Percentiles rank a stretch among this genome's conserved stretches.
Conservation (phyloP, 1,140 invertebrate genomes). For the Sarcophaga peregrina region DNA sequence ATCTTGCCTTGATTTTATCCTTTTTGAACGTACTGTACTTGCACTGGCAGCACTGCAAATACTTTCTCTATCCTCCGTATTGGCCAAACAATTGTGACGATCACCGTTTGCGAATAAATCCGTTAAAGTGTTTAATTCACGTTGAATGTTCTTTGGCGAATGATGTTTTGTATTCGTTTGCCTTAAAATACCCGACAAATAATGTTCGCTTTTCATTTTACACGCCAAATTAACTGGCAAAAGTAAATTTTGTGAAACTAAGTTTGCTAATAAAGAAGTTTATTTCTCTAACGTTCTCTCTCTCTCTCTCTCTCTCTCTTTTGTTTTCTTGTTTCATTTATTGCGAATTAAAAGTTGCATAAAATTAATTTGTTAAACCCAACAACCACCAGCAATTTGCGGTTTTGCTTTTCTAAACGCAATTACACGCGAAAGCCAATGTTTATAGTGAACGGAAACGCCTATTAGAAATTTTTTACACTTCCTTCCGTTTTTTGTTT, state of each 20-base stretch:
- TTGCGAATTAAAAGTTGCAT: not conserved
- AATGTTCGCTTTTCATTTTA: constrained; percentile 65
- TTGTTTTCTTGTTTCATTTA: not conserved
- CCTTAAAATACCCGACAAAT: constrained; percentile 60
- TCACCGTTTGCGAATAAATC: constrained; percentile 51
- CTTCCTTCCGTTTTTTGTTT: constrained; percentile 29
- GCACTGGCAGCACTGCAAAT: constrained; percentile 53
- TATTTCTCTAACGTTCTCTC: too few species aligned
- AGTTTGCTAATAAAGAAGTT: not conserved
- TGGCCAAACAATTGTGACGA: constrained; percentile 31
- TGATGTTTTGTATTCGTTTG: constrained; percentile 55
- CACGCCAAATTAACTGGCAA: constrained; percentile 34
- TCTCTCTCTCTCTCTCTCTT: not conserved
- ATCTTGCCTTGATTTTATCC: constrained; percentile 44
- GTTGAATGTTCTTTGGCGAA: constrained; percentile 34
- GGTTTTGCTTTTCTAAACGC: not conserved
- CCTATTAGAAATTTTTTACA: constrained; percentile 26
- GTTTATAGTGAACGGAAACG: constrained; percentile 16
- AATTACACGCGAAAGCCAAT: not conserved
- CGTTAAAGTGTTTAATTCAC: constrained; percentile 7
- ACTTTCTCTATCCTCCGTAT: constrained; percentile 53
- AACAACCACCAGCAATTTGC: not conserved
- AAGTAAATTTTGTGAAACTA: not conserved
- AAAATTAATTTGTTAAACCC: not conserved
- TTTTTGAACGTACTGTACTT: constrained; percentile 54